phyloP scores from a whole-genome alignment of 2,888 invertebrate genomes.

The Atethmia centrago region DNA sequence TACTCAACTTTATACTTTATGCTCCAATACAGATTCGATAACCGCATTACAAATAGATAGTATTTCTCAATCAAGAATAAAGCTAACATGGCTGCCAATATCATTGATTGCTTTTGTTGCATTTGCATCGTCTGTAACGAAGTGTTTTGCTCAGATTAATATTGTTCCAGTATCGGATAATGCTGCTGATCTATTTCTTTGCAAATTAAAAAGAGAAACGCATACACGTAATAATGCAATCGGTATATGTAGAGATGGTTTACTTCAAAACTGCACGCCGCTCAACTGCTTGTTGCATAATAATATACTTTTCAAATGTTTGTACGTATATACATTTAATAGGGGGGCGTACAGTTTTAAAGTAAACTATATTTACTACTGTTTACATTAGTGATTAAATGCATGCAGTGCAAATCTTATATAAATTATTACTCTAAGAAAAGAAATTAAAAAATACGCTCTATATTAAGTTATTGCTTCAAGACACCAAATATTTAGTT shows the following conservation, averaged over 20 bases:
- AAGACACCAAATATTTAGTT: background rate
- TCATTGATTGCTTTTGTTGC: constrained; percentile 31
- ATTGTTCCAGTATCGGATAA: background rate
- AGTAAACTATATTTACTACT: too few species aligned
- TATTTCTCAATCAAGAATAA: constrained; percentile 36
- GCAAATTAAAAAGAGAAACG: background rate
- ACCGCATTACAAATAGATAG: constrained; percentile 43
- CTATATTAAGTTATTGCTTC: background rate
- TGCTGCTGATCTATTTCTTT: background rate
- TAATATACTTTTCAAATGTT: too few species aligned
- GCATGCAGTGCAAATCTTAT: too few species aligned
- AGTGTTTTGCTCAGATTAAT: background rate
- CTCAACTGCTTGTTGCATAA: too few species aligned
- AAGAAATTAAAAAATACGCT: too few species aligned
- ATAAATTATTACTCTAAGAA: too few species aligned
- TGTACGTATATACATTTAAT: too few species aligned
- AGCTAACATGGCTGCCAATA: constrained; percentile 23
- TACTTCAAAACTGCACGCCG: too few species aligned
- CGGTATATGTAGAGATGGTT: background rate
- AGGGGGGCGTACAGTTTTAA: too few species aligned
- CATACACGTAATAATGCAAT: background rate
- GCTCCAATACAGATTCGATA: constrained; percentile 31
- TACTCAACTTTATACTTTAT: constrained; percentile 36
- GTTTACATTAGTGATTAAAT: background rate
- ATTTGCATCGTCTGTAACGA: constrained; percentile 6